Evolutionary conservation across 2,888 invertebrate genomes (phyloP).

Genomic region (Cactoblastis cactorum): DNA sequence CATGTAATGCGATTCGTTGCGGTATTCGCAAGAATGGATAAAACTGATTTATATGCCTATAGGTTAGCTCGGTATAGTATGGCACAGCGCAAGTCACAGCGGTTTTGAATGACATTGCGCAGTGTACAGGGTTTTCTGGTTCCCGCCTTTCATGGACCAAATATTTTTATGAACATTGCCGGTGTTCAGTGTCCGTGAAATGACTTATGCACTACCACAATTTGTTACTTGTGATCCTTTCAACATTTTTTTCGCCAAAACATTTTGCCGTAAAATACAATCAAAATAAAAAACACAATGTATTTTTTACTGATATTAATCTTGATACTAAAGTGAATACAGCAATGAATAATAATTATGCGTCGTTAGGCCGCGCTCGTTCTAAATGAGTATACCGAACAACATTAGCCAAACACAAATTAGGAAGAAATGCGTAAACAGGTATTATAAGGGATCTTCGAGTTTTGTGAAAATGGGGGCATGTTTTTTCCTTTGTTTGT

Average conservation of each 20-base stretch:
- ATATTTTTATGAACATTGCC: constrained; percentile 26
- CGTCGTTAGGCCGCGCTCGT: constrained; percentile 42
- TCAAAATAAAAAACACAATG: constrained; percentile 14
- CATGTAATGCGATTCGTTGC: constrained; percentile 63
- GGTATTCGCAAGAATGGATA: constrained; percentile 59
- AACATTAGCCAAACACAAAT: constrained; percentile 73
- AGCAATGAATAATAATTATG: constrained; percentile 71
- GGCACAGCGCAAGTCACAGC: constrained; percentile 19
- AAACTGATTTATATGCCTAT: constrained; percentile 60
- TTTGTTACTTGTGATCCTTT: constrained; percentile 24
- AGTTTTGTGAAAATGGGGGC: constrained; percentile 50
- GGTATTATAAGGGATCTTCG: constrained; percentile 60
- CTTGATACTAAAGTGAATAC: constrained; percentile 44
- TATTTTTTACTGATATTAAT: constrained; percentile 41
- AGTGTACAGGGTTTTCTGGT: constrained; percentile 26
- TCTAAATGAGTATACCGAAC: constrained; percentile 60
- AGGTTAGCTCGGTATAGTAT: constrained; percentile 30
- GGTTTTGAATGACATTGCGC: constrained; percentile 28
- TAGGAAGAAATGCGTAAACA: constrained; percentile 69
- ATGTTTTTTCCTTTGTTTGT: constrained; percentile 35
- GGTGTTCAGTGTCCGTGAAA: constrained; percentile 39
- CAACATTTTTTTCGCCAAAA: constrained; percentile 20
- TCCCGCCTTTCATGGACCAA: constrained; percentile 25
- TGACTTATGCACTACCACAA: constrained; percentile 32
- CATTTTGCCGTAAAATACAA: constrained; percentile 19